phyloP scores from a whole-genome alignment of 2,888 invertebrate genomes.

The Rhaphigaster nebulosa region DNA sequence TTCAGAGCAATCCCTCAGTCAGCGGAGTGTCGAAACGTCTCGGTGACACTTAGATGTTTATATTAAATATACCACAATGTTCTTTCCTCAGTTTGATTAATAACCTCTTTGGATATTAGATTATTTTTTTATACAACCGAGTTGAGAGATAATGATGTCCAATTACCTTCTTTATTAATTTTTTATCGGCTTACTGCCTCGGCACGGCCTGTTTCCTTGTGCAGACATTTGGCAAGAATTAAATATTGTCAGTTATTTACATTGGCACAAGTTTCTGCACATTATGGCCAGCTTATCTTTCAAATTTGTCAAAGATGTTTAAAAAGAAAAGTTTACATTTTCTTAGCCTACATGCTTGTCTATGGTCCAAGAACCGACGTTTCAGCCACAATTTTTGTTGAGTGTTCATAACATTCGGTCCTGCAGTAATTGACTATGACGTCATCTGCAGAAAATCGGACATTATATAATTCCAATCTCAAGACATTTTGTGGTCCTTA shows the following conservation, averaged over 20 bases:
- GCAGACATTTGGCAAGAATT: background rate
- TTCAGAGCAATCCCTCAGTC: background rate
- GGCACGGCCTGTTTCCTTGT: background rate
- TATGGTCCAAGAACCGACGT: no score
- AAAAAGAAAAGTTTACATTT: no score
- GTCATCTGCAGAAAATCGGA: no score
- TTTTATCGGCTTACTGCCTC: background rate
- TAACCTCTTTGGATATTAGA: background rate
- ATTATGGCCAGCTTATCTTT: background rate
- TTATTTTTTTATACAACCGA: background rate
- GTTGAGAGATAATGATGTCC: background rate
- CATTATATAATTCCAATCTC: no score
- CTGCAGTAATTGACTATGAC: no score
- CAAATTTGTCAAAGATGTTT: no score
- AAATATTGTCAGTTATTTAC: background rate
- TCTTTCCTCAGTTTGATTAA: slow-evolving; percentile 1
- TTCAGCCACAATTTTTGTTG: no score
- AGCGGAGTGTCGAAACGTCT: background rate
- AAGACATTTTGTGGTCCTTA: no score
- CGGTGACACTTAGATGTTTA: slow-evolving; percentile 8
- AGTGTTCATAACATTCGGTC: no score
- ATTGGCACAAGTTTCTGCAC: background rate
- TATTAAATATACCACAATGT: slow-evolving; percentile 6
- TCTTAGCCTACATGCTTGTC: no score
- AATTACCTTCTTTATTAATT: background rate